Evolutionary conservation across 2,113 vertebrate genomes (phyloP).

Genomic region (Cacatua alba): DNA sequence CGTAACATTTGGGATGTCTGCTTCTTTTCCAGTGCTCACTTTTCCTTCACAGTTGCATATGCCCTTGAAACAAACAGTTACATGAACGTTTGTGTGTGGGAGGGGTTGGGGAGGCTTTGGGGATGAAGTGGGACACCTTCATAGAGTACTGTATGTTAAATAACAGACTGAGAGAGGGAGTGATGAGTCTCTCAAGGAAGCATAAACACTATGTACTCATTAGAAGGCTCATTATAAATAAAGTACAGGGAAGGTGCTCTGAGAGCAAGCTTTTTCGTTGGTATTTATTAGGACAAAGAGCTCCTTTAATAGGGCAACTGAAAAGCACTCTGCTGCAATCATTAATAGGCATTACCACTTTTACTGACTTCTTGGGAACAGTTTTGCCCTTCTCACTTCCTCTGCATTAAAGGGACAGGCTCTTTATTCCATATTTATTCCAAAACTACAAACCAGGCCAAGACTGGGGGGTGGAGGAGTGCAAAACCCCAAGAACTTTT

Average conservation of each 20-base stretch:
- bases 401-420: conserved; percentile 62
- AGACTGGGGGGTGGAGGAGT: background rate
- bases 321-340: conserved; percentile 74
- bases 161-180: conserved; percentile 75
- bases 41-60: conserved; percentile 1
- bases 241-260: conserved; percentile 80
- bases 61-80: conserved; percentile 53
- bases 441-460: conserved; percentile 27
- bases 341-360: conserved; percentile 75
- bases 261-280: conserved; percentile 73
- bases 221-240: conserved; percentile 82
- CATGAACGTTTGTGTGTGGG: background rate
- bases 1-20: background rate
- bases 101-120: background rate
- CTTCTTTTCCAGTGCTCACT: background rate
- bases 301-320: conserved; percentile 77
- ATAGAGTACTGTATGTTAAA: conserved; percentile 68
- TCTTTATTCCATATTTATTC: conserved; percentile 20
- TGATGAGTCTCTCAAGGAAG: conserved; percentile 82
- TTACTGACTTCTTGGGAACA: conserved; percentile 75
- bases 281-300: conserved; percentile 81
- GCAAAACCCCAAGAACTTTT: conserved; percentile 16
- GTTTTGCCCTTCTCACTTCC: conserved; percentile 74
- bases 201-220: conserved; percentile 78
- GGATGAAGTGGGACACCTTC: conserved; percentile 61